A percentile compares a stretch with the other conserved stretches of the same genome.
Conservation (phyloP, 35 echinoderm and acorn worm species). For the Apostichopus californicus region DNA sequence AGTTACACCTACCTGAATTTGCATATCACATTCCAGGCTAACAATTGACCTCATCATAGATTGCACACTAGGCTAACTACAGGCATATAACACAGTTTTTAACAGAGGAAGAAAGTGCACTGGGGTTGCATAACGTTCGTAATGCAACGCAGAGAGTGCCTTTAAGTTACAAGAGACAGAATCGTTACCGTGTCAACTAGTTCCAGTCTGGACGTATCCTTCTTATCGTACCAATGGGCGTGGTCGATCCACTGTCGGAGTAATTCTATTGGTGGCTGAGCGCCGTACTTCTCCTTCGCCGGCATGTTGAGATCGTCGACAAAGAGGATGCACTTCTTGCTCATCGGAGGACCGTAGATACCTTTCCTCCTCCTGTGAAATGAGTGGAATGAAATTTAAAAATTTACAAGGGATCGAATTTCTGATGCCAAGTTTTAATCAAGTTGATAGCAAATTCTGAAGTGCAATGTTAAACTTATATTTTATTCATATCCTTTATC, state of each 20-base stretch:
- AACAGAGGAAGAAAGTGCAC: no score
- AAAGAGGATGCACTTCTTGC: constrained; percentile 93
- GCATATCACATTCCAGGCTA: no score
- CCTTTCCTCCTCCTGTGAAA: constrained; percentile 82
- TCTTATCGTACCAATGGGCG: constrained; percentile 96
- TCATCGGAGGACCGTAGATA: constrained; percentile 93
- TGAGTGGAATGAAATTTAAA: not conserved
- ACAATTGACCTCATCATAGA: no score
- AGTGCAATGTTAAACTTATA: no score
- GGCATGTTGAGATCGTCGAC: constrained; percentile 62
- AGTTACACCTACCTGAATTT: no score
- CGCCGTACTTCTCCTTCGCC: constrained; percentile 95
- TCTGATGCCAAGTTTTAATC: no score
- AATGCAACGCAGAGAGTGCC: no score
- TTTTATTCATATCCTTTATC: not conserved
- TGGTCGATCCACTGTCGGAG: constrained; percentile 94
- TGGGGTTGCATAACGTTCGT: no score
- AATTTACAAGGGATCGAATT: no score
- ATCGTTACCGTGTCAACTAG: constrained; percentile 82
- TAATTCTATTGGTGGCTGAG: constrained; percentile 93
- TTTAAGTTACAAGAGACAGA: not conserved
- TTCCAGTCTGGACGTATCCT: constrained; percentile 91
- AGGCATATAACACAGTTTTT: no score
- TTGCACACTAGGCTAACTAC: no score
- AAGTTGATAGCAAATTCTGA: no score